A percentile compares a stretch with the other conserved stretches of the same genome.
Conservation (phyloP, 2,888 invertebrate species). For the Chaetogeoica ovagalla region DNA sequence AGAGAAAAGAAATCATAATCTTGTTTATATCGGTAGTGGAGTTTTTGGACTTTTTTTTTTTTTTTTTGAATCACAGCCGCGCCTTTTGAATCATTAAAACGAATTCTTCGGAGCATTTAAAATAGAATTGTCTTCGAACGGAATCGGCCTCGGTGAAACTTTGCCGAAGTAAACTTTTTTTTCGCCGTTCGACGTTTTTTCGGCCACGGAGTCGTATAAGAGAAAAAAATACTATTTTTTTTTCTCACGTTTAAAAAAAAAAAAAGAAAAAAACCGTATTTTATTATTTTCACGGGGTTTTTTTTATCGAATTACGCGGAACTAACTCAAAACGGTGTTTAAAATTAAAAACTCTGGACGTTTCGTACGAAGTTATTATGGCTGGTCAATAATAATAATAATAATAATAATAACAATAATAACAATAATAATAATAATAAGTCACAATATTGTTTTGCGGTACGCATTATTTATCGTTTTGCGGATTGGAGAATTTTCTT, state of each 20-base stretch:
- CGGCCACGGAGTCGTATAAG: neutral
- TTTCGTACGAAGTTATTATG: no score
- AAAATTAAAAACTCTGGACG: no score
- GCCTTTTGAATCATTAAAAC: neutral
- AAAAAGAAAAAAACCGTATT: no score
- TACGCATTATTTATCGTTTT: no score
- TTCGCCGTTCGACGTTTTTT: neutral
- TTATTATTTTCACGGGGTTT: neutral
- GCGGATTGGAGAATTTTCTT: no score
- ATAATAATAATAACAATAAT: neutral
- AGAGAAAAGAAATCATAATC: no score
- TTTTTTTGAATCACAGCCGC: no score
- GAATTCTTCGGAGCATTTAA: neutral
- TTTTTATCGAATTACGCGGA: neutral
- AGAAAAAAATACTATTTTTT: constrained; percentile 3
- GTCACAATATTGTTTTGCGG: no score
- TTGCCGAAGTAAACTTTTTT: constrained; percentile 4
- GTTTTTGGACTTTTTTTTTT: no score
- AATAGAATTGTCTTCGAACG: neutral
- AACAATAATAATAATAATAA: no score
- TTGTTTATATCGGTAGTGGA: no score
- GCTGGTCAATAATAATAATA: no score
- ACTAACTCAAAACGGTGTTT: neutral
- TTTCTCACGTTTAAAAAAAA: constrained; percentile 12
- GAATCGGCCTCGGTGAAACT: neutral